A percentile compares a stretch with the other conserved stretches of the same genome.
Evolutionary conservation across 2,797 vertebrate genomes (phyloP).

Genomic region (Limosa lapponica): DNA sequence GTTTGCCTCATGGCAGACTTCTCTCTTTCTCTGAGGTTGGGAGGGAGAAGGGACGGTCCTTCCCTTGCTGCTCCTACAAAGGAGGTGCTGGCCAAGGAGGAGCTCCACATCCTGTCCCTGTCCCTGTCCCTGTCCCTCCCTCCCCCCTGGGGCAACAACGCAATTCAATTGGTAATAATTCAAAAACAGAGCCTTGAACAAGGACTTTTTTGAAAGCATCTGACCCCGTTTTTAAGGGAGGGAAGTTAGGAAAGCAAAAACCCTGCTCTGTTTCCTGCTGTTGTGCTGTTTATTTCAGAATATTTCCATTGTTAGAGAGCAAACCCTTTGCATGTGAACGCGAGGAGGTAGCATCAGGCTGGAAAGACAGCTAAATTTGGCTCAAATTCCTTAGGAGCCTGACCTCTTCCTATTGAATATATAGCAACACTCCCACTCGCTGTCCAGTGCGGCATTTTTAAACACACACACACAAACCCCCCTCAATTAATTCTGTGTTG

Average conservation of each 20-base stretch:
- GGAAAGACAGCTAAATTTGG: background rate
- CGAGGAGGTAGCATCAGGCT: background rate
- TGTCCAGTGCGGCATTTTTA: background rate
- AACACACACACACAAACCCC: background rate
- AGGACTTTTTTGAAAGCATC: background rate
- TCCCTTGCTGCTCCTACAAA: background rate
- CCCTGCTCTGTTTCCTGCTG: background rate
- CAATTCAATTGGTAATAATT: background rate
- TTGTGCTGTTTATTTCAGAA: conserved; percentile 18
- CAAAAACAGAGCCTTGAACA: background rate
- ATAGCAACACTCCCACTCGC: background rate
- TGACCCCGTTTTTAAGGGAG: background rate
- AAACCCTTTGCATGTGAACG: background rate
- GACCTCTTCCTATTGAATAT: background rate
- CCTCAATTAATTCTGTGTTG: fast-evolving
- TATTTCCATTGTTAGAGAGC: background rate
- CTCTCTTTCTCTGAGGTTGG: background rate
- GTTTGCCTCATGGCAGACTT: background rate
- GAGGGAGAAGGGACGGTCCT: background rate
- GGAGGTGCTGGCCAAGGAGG: background rate
- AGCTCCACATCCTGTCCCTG: background rate
- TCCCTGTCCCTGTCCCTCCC: background rate
- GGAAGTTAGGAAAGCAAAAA: background rate
- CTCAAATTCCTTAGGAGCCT: background rate
- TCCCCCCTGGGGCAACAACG: fast-evolving